Evolutionary conservation across 2,888 invertebrate genomes (phyloP).

Genomic region (Tupiocoris notatus): DNA sequence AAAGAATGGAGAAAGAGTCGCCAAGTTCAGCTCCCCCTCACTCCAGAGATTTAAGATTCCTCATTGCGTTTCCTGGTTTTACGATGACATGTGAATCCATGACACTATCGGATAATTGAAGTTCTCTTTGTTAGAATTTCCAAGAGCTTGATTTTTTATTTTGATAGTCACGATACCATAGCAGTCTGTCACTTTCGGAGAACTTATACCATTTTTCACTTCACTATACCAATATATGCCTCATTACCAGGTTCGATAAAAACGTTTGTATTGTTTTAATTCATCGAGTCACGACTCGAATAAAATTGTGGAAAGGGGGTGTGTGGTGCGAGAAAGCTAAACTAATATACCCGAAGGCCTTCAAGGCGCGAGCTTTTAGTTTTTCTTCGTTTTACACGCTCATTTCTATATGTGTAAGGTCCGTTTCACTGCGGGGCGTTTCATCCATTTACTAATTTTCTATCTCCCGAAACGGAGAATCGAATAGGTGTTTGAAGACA

Average conservation of each 20-base stretch:
- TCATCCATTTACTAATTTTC: conserved; percentile 41
- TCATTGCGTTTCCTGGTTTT: too few species aligned
- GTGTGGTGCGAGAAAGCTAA: background rate
- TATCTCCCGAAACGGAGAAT: conserved; percentile 16
- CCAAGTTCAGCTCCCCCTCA: too few species aligned
- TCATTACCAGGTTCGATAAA: background rate
- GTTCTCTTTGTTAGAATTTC: too few species aligned
- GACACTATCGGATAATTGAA: too few species aligned
- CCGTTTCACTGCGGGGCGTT: conserved; percentile 38
- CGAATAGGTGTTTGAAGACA: background rate
- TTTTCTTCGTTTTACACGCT: background rate
- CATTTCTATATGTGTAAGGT: background rate
- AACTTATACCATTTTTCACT: too few species aligned
- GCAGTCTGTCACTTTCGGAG: too few species aligned
- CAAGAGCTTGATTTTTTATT: too few species aligned
- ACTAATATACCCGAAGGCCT: conserved; percentile 1
- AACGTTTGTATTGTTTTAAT: conserved; percentile 4
- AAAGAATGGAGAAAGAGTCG: too few species aligned
- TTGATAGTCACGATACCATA: too few species aligned
- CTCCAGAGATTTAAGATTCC: too few species aligned
- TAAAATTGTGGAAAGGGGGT: background rate
- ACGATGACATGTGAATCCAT: too few species aligned
- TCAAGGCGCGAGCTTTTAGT: background rate
- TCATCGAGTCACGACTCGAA: conserved; percentile 3
- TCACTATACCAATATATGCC: background rate